Evolutionary conservation across 2,888 invertebrate species (phyloP).

Genomic region (Harpalus rubripes): DNA sequence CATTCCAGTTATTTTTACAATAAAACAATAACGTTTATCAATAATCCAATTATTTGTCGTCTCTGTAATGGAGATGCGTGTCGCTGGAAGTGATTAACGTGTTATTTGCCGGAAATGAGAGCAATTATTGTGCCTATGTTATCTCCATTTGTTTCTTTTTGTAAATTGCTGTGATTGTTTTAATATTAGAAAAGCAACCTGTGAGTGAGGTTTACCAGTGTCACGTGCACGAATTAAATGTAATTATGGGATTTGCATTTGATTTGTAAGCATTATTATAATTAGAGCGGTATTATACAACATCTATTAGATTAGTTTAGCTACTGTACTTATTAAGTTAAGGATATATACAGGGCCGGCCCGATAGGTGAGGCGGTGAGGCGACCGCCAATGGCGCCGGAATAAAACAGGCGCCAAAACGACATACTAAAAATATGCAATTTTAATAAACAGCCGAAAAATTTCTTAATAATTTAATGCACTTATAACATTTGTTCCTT

Average conservation of each 20-base stretch:
- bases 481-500: too few relatives aligned
- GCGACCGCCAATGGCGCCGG: too few relatives aligned
- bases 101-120: constrained; percentile 42
- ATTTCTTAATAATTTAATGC: too few relatives aligned
- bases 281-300: constrained; percentile 26
- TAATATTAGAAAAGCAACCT: neutral
- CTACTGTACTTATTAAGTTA: neutral
- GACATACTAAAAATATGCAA: too few relatives aligned
- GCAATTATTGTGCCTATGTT: constrained; percentile 34
- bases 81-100: constrained; percentile 37
- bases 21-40: constrained; percentile 37
- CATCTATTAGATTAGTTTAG: constrained; percentile 13
- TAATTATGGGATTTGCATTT: constrained; percentile 51
- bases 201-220: constrained; percentile 8
- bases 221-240: constrained; percentile 33
- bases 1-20: neutral
- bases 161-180: constrained; percentile 19
- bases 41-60: constrained; percentile 46
- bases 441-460: too few relatives aligned
- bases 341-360: too few relatives aligned
- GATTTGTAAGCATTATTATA: constrained; percentile 21
- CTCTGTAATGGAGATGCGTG: constrained; percentile 34
- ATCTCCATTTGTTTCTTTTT: constrained; percentile 17
- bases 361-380: too few relatives aligned
- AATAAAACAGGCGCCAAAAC: too few relatives aligned